Base-by-base conservation (phyloP, 1,140 invertebrate species). In the Cepaea nemoralis region DNA sequence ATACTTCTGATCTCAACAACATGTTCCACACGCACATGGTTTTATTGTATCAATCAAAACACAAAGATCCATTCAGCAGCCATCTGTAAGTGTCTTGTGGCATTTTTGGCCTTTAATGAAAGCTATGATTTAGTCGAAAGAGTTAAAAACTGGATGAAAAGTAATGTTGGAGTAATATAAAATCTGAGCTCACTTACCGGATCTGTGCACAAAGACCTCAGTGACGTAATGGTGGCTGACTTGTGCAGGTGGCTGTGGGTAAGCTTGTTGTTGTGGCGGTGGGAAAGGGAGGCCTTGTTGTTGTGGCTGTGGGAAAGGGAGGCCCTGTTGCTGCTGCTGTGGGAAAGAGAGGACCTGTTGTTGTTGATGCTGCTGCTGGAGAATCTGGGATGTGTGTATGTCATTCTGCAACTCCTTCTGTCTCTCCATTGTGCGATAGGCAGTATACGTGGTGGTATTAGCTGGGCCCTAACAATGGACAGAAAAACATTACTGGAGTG, bases 201-300 rank as follows among this genome's bases (percentile, higher is more conserved):
- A 82, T 50, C 88, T 80, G 48, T 89, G 88, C 33, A 89, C 88
- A 73, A 87, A 88, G 45, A 89, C 88, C 80, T 89, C 88, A 19
- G 88, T 89, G 79, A 89, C 86, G 84, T 89, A 89, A 80, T 89
- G 87, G 40, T 86, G 84, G 50, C 86, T 84, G 69, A 83, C 82
- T 67, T 83, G 82, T 19, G 84, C 66, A 50, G 78, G 83, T 67
- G 19, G 82, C 83, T 81, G 71, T 83, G 81, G 81, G 31, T 40
- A 71, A 71, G 80, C 69, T 66, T 73, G 67, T 45, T 48, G 81
- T 0, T 42, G 75, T 55, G 50, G 50, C 19, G 50, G 50, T 22
- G 3, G 50, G 50, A 55, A 5, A n/a, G n/a, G n/a, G n/a, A 3
- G 63, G 73, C 31, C 76, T 33, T 79, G 67, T 37, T 66, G 69